Evolutionary conservation across 2,888 invertebrate species (phyloP).

Genomic region (Pachliopta kotzebuea): DNA sequence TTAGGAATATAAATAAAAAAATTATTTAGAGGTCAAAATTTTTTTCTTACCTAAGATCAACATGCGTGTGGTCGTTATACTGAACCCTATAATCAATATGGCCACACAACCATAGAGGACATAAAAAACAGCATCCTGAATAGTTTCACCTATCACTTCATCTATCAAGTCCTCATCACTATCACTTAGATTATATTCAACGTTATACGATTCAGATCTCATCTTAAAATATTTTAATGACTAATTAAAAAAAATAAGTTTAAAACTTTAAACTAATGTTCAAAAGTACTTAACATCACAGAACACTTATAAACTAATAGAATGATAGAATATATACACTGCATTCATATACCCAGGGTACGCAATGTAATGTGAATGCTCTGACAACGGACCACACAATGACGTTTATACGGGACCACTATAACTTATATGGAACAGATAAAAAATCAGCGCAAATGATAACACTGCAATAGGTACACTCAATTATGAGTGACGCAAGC

Average conservation of each 20-base stretch:
- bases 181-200: not conserved
- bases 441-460: slow-evolving; percentile 24
- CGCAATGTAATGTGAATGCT: not conserved
- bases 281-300: not conserved
- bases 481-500: slow-evolving; percentile 11
- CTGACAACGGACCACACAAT: not conserved
- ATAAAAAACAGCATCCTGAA: slow-evolving; percentile 1
- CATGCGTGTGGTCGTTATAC: slow-evolving; percentile 10
- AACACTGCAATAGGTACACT: slow-evolving; percentile 15
- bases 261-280: not conserved
- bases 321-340: not conserved
- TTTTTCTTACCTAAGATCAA: slow-evolving; percentile 18
- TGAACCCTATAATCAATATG: slow-evolving; percentile 6
- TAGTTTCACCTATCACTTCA: slow-evolving; percentile 8
- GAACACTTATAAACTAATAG: not conserved
- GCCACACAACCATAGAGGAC: slow-evolving; percentile 6
- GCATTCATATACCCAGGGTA: not conserved
- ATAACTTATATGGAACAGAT: slow-evolving; percentile 24
- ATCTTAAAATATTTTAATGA: slow-evolving; percentile 5
- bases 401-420: not conserved
- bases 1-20: slow-evolving; percentile 7
- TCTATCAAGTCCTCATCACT: slow-evolving; percentile 16
- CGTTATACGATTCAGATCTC: slow-evolving; percentile 8
- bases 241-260: not conserved
- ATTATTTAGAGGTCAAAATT: not conserved